Conservation (phyloP, 2,113 vertebrate genomes). For the Sinocyclocheilus anshuiensis region DNA sequence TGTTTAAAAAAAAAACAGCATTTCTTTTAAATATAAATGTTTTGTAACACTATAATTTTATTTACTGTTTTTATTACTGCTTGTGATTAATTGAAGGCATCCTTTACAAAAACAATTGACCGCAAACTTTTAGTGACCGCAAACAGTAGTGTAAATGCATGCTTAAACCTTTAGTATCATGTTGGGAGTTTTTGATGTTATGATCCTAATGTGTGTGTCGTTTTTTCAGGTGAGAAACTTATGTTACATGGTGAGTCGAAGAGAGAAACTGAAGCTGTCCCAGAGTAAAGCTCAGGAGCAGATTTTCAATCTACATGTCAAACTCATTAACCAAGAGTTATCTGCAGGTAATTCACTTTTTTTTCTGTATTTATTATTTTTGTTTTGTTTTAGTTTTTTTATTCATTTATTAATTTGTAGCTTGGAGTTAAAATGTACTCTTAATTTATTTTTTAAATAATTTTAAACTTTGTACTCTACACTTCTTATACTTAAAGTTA, state of each 20-base stretch:
- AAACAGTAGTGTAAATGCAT: no score
- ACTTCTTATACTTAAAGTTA: no score
- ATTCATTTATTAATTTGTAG: no score
- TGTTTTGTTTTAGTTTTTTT: neutral
- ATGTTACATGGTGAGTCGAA: slow-evolving; percentile 98
- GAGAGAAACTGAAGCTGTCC: slow-evolving; percentile 94
- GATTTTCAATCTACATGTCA: slow-evolving; percentile 92
- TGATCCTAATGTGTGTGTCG: slow-evolving; percentile 23
- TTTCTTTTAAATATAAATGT: no score
- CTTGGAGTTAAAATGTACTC: neutral
- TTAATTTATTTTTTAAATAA: neutral
- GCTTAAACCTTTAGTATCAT: no score
- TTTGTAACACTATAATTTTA: no score
- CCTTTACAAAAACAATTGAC: no score
- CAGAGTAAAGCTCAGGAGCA: slow-evolving; percentile 95
- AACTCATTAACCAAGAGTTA: slow-evolving; percentile 88
- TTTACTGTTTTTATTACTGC: no score
- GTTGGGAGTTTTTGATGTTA: no score
- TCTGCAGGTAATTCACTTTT: slow-evolving; percentile 66
- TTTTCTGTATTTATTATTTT: neutral
- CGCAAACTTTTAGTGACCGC: no score
- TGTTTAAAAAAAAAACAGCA: no score
- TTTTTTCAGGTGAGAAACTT: slow-evolving; percentile 89
- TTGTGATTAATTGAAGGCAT: no score
- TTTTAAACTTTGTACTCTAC: neutral